These are phyloP conservation scores for Hylyphantes graminicola DNA, from an alignment of 1,140 invertebrate genomes.

Conservation along the genomic window DNA sequence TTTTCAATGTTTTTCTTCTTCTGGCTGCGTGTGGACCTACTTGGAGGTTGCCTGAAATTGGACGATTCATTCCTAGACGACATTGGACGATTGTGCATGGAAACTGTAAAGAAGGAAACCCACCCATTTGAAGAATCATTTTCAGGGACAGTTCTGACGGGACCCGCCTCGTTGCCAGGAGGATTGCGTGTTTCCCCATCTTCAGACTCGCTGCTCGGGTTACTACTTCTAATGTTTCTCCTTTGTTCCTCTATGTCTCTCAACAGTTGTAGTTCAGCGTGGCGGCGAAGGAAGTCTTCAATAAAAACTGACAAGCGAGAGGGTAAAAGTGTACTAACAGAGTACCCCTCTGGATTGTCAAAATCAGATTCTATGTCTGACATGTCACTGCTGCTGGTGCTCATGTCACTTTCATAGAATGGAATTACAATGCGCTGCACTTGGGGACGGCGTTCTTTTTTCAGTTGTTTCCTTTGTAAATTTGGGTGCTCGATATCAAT, in stretches of 20 bases:
- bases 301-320: conserved; percentile 32
- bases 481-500: conserved; percentile 72
- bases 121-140: conserved; percentile 9
- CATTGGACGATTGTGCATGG: neutral
- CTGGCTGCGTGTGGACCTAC: conserved; percentile 23
- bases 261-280: conserved; percentile 48
- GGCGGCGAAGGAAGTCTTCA: conserved; percentile 38
- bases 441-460: conserved; percentile 59
- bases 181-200: too few relatives aligned
- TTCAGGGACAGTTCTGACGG: neutral
- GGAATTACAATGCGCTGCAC: conserved; percentile 63
- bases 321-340: conserved; percentile 25
- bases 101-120: conserved; percentile 14
- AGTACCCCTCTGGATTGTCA: conserved; percentile 24
- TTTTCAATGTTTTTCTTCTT: conserved; percentile 3
- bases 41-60: conserved; percentile 5
- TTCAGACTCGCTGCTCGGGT: neutral
- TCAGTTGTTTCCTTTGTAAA: conserved; percentile 65
- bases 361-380: conserved; percentile 42
- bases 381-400: conserved; percentile 23
- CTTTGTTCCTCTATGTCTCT: conserved; percentile 23
- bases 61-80: conserved; percentile 25
- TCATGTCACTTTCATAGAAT: conserved; percentile 62
- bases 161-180: neutral
- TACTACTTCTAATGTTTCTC: neutral